Percentiles rank a stretch among this genome's conserved stretches.
Conservation (phyloP, 2,797 vertebrate genomes). For the Crypturellus tataupa region DNA sequence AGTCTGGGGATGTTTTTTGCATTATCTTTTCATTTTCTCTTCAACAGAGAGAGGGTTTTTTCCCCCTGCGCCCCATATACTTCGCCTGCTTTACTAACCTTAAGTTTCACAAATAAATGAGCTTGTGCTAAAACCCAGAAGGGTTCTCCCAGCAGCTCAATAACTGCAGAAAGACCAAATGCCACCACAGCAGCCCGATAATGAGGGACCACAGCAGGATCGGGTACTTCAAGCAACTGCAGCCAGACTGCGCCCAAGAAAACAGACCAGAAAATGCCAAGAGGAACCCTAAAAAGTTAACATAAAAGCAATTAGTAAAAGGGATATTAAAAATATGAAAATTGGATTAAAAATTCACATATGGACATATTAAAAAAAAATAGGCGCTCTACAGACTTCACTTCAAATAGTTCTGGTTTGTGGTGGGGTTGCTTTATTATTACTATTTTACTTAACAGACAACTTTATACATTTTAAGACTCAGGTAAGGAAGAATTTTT, state of each 20-base stretch:
- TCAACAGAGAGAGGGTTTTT: neutral
- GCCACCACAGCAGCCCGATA: constrained; percentile 90
- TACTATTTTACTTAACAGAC: neutral
- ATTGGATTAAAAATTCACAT: neutral
- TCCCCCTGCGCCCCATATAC: neutral
- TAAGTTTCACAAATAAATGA: constrained; percentile 93
- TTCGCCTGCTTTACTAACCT: constrained; percentile 81
- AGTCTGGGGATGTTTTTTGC: neutral
- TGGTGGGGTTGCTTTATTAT: too few species aligned
- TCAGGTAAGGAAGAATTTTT: neutral
- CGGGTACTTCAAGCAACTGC: constrained; percentile 89
- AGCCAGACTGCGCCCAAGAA: constrained; percentile 92
- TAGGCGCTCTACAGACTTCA: neutral
- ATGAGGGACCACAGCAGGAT: constrained; percentile 86
- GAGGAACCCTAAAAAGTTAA: constrained; percentile 86
- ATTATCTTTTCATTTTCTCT: neutral
- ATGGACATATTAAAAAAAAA: neutral
- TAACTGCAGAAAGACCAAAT: constrained; percentile 90
- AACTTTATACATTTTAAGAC: neutral
- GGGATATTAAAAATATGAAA: neutral
- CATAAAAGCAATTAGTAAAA: constrained; percentile 12
- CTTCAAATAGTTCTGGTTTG: neutral
- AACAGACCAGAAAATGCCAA: constrained; percentile 89
- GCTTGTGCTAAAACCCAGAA: constrained; percentile 95
- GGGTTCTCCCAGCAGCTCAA: constrained; percentile 94